Conservation (phyloP, 2,888 invertebrate species). For the Netelia virgata region DNA sequence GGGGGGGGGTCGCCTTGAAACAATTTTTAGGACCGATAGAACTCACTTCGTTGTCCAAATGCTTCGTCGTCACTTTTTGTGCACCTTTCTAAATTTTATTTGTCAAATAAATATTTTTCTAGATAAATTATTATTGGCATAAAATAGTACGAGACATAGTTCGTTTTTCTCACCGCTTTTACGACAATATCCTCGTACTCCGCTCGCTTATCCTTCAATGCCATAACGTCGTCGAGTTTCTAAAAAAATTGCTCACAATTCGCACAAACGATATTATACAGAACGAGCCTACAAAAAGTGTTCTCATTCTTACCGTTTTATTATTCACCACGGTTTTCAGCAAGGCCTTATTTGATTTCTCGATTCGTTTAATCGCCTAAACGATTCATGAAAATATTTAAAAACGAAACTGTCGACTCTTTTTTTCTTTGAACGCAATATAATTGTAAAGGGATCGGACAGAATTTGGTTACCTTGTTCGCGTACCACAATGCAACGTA, state of each 20-base stretch:
- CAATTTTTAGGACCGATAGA: not conserved
- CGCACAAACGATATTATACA: not conserved
- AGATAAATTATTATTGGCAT: not conserved
- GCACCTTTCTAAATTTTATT: slow-evolving; percentile 75
- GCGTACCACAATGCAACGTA: slow-evolving; percentile 81
- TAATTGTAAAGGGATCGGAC: not conserved
- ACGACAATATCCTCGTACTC: slow-evolving; percentile 81
- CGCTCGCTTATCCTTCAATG: slow-evolving; percentile 78
- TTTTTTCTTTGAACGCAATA: not conserved
- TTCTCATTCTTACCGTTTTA: slow-evolving; percentile 74
- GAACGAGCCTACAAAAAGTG: not conserved
- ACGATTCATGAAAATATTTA: slow-evolving; percentile 5
- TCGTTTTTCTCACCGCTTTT: slow-evolving; percentile 77
- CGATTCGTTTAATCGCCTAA: slow-evolving; percentile 79
- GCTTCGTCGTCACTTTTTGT: slow-evolving; percentile 75
- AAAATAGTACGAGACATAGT: not conserved
- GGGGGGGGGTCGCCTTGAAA: no score
- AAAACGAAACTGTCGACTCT: slow-evolving; percentile 5
- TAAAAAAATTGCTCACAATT: slow-evolving; percentile 63
- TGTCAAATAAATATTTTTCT: slow-evolving; percentile 2
- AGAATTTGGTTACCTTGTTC: slow-evolving; percentile 77
- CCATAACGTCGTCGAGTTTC: slow-evolving; percentile 78
- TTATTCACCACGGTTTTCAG: slow-evolving; percentile 75
- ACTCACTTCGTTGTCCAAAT: slow-evolving; percentile 79
- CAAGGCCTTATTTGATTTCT: slow-evolving; percentile 78